Conservation (phyloP, 2,888 invertebrate genomes). For the Neuroscelio doddi region DNA sequence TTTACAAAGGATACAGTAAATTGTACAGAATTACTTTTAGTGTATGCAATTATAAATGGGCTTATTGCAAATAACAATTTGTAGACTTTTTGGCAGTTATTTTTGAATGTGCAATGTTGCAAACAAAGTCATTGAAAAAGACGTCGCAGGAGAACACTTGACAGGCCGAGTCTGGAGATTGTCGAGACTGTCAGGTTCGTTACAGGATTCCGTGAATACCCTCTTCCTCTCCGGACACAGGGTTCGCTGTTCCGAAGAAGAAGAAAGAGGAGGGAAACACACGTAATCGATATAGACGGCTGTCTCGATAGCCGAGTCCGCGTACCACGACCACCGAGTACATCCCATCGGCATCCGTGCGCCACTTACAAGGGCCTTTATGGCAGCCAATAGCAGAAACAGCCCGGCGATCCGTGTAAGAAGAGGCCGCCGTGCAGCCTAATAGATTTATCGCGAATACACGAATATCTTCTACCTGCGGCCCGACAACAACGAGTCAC, state of each 20-base stretch:
- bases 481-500: conserved; percentile 40
- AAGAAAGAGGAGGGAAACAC: conserved; percentile 20
- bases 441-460: conserved; percentile 50
- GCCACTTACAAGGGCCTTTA: conserved; percentile 39
- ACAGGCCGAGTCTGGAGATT: conserved; percentile 48
- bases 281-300: conserved; percentile 57
- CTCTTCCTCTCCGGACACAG: conserved; percentile 45
- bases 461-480: conserved; percentile 40
- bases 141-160: conserved; percentile 28
- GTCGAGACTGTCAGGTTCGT: conserved; percentile 56
- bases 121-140: conserved; percentile 31
- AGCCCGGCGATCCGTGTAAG: conserved; percentile 18
- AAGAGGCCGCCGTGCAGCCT: conserved; percentile 39
- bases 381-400: conserved; percentile 17
- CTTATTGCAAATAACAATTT: too few species aligned
- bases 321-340: conserved; percentile 35
- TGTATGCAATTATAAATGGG: too few species aligned
- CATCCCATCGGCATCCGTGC: conserved; percentile 40
- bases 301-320: conserved; percentile 13
- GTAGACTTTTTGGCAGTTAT: too few species aligned
- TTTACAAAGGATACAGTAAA: too few species aligned
- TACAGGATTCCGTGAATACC: conserved; percentile 63
- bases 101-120: too few species aligned
- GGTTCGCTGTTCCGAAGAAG: conserved; percentile 3
- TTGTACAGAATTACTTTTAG: too few species aligned